Conservation (phyloP, 92 coral and sea anemone genomes). For the Parazoanthus darwini region DNA sequence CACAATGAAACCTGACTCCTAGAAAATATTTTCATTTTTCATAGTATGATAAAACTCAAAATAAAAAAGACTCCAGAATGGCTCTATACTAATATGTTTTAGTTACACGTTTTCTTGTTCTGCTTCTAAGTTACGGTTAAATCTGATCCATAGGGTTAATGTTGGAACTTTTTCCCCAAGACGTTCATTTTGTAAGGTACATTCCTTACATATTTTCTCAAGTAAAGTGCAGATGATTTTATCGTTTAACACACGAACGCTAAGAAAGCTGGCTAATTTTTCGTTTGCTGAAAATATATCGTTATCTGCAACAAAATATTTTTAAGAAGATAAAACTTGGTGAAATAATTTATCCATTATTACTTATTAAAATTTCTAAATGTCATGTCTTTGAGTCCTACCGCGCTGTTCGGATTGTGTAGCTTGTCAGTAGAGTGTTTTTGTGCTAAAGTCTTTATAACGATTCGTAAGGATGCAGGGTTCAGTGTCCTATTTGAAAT, state of each 20-base stretch:
- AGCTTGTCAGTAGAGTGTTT: not conserved
- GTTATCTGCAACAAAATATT: not conserved
- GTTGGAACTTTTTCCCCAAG: not conserved
- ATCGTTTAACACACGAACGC: conserved; percentile 53
- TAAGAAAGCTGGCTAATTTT: conserved; percentile 47
- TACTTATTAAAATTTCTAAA: too few relatives aligned
- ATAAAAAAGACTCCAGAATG: not conserved
- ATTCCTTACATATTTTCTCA: conserved; percentile 57
- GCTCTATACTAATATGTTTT: not conserved
- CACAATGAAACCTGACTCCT: not conserved
- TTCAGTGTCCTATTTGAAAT: not conserved
- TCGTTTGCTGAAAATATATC: conserved; percentile 22
- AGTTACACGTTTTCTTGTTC: not conserved
- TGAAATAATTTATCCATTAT: not conserved
- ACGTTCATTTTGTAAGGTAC: not conserved
- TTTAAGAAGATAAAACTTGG: not conserved
- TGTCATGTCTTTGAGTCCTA: not conserved
- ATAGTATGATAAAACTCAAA: not conserved
- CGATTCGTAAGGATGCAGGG: too few relatives aligned
- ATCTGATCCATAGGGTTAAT: not conserved
- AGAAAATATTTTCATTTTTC: not conserved
- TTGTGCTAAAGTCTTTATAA: too few relatives aligned
- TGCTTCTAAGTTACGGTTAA: not conserved
- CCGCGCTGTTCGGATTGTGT: not conserved
- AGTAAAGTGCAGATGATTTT: conserved; percentile 47